A percentile compares a stretch with the other conserved stretches of the same genome.
Evolutionary conservation across 2,113 vertebrate genomes (phyloP).

Genomic region (Paramormyrops kingsleyae): DNA sequence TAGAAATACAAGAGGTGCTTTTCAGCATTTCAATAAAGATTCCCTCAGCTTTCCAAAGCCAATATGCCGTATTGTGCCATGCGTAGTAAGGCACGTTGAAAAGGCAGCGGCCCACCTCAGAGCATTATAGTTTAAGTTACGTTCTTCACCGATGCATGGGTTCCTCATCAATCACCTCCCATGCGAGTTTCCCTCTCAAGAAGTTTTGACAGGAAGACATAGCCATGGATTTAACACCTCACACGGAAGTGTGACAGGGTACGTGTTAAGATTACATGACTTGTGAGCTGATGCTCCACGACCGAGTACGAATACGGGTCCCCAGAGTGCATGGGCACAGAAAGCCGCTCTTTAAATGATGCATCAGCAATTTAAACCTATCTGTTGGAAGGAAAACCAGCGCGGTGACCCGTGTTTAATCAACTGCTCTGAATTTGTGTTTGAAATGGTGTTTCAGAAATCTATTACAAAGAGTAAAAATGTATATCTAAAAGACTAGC

Average conservation of each 20-base stretch:
- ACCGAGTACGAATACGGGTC: neutral
- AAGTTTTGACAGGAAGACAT: neutral
- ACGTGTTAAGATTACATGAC: neutral
- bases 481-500: neutral
- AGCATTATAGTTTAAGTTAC: neutral
- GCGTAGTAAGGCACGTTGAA: neutral
- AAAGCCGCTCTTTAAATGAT: neutral
- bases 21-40: neutral
- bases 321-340: neutral
- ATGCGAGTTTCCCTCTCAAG: neutral
- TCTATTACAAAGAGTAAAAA: neutral
- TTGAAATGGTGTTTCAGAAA: neutral
- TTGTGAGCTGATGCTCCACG: neutral
- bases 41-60: neutral
- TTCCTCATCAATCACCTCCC: neutral
- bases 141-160: neutral
- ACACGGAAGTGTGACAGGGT: neutral
- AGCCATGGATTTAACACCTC: neutral
- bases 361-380: neutral
- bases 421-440: neutral
- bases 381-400: neutral
- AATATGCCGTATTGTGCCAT: neutral
- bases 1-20: neutral
- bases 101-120: neutral
- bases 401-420: neutral